phyloP scores from a whole-genome alignment of 2,888 invertebrate species.

The Protophormia terraenovae region DNA sequence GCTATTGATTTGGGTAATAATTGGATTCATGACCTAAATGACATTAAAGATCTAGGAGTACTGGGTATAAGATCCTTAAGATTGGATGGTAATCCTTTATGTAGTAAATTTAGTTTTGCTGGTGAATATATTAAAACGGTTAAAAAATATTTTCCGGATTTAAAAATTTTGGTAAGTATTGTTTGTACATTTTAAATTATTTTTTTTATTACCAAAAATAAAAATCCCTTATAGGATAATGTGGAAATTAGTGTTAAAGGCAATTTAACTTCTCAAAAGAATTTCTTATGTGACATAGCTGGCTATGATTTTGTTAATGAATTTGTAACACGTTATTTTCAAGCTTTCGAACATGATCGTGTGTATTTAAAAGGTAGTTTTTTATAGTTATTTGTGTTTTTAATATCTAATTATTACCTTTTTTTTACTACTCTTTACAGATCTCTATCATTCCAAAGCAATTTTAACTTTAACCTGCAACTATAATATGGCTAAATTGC shows the following conservation, averaged over 20 bases:
- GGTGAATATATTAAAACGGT: conserved; percentile 76
- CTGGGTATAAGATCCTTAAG: conserved; percentile 74
- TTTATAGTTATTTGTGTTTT: neutral
- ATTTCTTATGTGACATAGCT: conserved; percentile 74
- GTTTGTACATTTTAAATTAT: neutral
- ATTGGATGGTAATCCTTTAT: conserved; percentile 77
- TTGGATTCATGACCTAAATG: conserved; percentile 74
- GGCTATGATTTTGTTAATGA: conserved; percentile 77
- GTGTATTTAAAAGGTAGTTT: conserved; percentile 70
- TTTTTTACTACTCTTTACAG: conserved; percentile 36
- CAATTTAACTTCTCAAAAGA: conserved; percentile 73
- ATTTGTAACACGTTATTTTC: conserved; percentile 74
- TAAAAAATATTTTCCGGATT: conserved; percentile 73
- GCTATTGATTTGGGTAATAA: conserved; percentile 77
- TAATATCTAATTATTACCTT: neutral
- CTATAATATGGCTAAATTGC: conserved; percentile 70
- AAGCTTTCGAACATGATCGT: conserved; percentile 74
- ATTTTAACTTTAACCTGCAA: conserved; percentile 76
- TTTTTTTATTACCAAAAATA: too few relatives aligned
- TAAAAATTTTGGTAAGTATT: conserved; percentile 72
- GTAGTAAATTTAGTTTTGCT: conserved; percentile 74
- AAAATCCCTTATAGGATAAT: conserved; percentile 75
- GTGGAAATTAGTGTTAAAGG: conserved; percentile 72
- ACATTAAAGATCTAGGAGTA: conserved; percentile 72
- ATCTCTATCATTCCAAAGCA: conserved; percentile 72